Conservation (phyloP, 2,888 invertebrate species). For the Ectemnius lituratus region DNA sequence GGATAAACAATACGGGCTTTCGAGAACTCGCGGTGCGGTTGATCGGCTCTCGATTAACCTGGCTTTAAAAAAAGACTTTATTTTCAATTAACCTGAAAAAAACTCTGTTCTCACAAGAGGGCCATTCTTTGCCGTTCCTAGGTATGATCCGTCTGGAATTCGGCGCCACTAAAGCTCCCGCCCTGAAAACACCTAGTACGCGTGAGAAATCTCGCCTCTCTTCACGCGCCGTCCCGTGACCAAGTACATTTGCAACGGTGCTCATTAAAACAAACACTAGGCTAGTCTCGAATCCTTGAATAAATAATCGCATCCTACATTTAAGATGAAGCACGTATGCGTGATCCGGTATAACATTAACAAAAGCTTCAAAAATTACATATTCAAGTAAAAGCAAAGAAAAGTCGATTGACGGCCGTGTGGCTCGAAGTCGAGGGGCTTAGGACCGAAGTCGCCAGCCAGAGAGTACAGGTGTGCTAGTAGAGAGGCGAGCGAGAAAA, state of each 20-base stretch:
- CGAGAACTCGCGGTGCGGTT: constrained; percentile 66
- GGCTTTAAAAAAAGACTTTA: neutral
- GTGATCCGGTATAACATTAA: no score
- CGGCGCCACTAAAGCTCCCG: constrained; percentile 19
- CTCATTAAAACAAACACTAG: no score
- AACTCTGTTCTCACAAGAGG: constrained; percentile 51
- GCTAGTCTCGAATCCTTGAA: no score
- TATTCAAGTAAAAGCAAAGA: no score
- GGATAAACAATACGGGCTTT: constrained; percentile 66
- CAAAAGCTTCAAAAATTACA: no score
- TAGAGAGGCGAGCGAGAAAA: neutral
- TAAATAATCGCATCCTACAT: no score
- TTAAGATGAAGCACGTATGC: no score
- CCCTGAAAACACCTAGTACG: constrained; percentile 20
- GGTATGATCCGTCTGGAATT: constrained; percentile 34
- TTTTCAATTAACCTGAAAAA: constrained; percentile 47
- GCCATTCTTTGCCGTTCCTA: constrained; percentile 23
- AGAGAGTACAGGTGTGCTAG: neutral
- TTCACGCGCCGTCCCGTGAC: no score
- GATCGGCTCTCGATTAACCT: constrained; percentile 71
- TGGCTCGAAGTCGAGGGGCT: neutral
- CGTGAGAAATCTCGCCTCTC: neutral
- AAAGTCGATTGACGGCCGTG: no score
- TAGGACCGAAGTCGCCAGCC: neutral
- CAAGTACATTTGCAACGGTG: no score